Conservation (phyloP, 2,888 invertebrate genomes). For the Metalampra italica region DNA sequence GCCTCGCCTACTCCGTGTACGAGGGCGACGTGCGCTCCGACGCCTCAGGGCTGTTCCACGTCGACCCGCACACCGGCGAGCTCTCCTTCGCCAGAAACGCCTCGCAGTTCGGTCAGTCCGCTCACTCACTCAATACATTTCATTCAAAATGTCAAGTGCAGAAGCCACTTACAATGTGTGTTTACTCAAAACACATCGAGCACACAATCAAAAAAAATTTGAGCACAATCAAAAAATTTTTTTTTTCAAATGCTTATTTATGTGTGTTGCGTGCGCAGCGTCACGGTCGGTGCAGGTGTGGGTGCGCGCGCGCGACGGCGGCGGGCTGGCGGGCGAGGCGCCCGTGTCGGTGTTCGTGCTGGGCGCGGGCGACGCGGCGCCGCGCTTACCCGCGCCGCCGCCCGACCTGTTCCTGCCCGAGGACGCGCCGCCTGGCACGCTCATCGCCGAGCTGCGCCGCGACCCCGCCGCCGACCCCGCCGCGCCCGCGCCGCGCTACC, state of each 20-base stretch:
- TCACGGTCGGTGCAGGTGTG: conserved; percentile 92
- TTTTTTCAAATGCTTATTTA: too few species aligned
- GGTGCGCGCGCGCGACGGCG: conserved; percentile 91
- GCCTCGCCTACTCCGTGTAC: conserved; percentile 87
- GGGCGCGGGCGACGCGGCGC: conserved; percentile 28
- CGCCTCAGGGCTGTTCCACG: conserved; percentile 83
- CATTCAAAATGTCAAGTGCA: too few species aligned
- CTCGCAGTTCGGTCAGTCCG: conserved; percentile 58
- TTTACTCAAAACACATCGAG: too few species aligned
- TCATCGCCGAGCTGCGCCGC: conserved; percentile 11
- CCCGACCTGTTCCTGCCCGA: conserved; percentile 43
- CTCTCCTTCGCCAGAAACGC: conserved; percentile 82
- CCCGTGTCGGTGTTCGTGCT: conserved; percentile 90
- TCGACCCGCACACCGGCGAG: conserved; percentile 86
- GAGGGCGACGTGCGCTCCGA: conserved; percentile 75
- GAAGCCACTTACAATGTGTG: too few species aligned
- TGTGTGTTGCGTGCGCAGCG: too few species aligned
- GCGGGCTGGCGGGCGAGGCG: conserved; percentile 89
- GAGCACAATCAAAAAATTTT: too few species aligned
- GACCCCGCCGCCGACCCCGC: conserved; percentile 2
- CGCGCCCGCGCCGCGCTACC: conserved; percentile 18
- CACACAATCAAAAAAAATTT: too few species aligned
- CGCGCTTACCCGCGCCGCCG: conserved; percentile 13
- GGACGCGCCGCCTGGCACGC: conserved; percentile 13
- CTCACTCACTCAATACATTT: too few species aligned